Evolutionary conservation across 92 coral and sea anemone genomes (phyloP).

Genomic region (Epizoanthus illoricatus): DNA sequence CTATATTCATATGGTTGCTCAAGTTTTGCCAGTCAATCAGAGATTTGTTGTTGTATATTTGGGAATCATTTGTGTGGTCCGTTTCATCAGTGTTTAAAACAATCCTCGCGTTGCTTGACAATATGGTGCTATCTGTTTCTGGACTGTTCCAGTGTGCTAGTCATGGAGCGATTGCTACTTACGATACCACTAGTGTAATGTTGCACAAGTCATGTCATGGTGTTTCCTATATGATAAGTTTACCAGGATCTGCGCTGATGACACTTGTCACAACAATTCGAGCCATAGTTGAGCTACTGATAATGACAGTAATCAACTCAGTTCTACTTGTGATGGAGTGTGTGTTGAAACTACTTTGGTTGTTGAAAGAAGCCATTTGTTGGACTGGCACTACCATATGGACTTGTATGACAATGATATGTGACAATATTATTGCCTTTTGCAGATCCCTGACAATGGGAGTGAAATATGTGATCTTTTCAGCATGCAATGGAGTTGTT

Average conservation of each 20-base stretch:
- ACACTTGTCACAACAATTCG: constrained; percentile 40
- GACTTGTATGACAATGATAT: constrained; percentile 38
- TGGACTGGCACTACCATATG: constrained; percentile 26
- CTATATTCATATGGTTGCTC: constrained; percentile 43
- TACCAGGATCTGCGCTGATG: constrained; percentile 62
- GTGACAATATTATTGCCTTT: constrained; percentile 35
- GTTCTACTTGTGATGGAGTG: constrained; percentile 50
- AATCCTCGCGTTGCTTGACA: constrained; percentile 45
- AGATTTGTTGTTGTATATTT: constrained; percentile 41
- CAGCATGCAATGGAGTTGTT: constrained; percentile 19
- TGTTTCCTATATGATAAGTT: constrained; percentile 47
- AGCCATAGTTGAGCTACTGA: constrained; percentile 68
- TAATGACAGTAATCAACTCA: constrained; percentile 62
- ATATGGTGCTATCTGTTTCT: constrained; percentile 50
- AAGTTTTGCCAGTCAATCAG: constrained; percentile 25
- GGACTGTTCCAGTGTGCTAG: constrained; percentile 50
- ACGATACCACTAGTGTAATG: constrained; percentile 50
- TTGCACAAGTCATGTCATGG: constrained; percentile 57
- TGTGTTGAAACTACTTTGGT: constrained; percentile 13
- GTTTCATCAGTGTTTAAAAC: constrained; percentile 48
- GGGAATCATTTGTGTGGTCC: constrained; percentile 31
- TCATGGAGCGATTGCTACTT: constrained; percentile 41
- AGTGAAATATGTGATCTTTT: constrained; percentile 20
- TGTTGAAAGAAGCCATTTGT: constrained; percentile 24
- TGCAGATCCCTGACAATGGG: constrained; percentile 35